phyloP scores from a whole-genome alignment of 2,113 vertebrate species.

The Semicossyphus pulcher region DNA sequence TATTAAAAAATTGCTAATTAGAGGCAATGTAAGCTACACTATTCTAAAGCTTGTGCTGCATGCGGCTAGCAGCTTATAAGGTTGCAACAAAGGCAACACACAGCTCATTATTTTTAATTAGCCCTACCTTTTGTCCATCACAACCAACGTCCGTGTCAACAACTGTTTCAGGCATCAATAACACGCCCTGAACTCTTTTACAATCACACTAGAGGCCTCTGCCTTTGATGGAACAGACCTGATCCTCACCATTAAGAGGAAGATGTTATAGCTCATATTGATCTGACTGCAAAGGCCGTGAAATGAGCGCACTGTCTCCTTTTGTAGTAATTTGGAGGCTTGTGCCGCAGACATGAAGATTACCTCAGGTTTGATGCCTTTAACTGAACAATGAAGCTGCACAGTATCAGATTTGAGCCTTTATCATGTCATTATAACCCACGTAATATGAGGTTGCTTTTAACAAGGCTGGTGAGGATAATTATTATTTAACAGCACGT shows the following conservation, averaged over 20 bases:
- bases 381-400: not conserved
- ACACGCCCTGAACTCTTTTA: not conserved
- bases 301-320: not conserved
- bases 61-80: too few species aligned
- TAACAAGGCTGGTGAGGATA: not conserved
- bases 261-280: not conserved
- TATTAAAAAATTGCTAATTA: too few species aligned
- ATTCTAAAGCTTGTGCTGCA: too few species aligned
- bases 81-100: too few species aligned
- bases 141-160: conserved; percentile 4
- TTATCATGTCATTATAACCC: not conserved
- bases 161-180: conserved; percentile 15
- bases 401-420: not conserved
- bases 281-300: not conserved
- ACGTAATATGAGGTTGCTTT: not conserved
- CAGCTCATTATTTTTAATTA: conserved; percentile 55
- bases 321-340: not conserved
- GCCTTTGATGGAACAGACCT: not conserved
- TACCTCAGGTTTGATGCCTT: not conserved
- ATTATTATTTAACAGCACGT: not conserved
- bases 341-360: not conserved
- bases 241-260: not conserved
- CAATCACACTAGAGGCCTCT: not conserved
- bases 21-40: too few species aligned
- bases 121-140: conserved; percentile 4